Base-by-base conservation (phyloP, 2,888 invertebrate species). In the Apotomis capreana region DNA sequence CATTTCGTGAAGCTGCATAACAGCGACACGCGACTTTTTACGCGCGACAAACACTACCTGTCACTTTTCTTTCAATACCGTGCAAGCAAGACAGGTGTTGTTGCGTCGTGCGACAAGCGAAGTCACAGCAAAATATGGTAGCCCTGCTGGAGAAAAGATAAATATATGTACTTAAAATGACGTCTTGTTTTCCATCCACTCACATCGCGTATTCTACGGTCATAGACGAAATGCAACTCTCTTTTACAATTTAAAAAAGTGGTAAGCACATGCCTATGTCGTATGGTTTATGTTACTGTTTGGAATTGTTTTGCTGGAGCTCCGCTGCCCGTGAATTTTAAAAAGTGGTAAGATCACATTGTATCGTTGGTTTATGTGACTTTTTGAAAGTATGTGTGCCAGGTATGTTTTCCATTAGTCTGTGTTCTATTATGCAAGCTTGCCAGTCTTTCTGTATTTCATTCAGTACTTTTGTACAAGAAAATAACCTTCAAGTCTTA, bases 361-460 rank as follows among this genome's bases (percentile, higher is more conserved):
- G 10, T 10, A 9, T 49, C 8, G 10, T 10, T 49, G 49, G 9
- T 49, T 49, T 8, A 49, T 49, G 49, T 6, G 49, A 49, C 49
- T 6, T 49, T 49, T 49, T 8, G 8, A 9, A 49, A 49, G 3
- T 49, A 9, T 10, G 49, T 49, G 49, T 49, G 49, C 55, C n/a
- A 5, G 40, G 40, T 40, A 44, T 59, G 59, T 44, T 44, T 44
- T 55, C 55, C 55, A 55, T 64, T 55, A 64, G 55, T 64, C 5
- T 13, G 3, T 37, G n/a, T 37, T 58, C 37, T n/a, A 52, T 62
- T 62, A 62, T 62, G 51, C 37, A 62, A 51, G 62, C 51, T 36
- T 8, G 51, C 36, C 6, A 9, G n/a, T 13, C n/a, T 62, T 52
- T 62, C 49, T 62, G 62, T 9, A 62, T 36, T 62, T 36, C 36